Evolutionary conservation across 2,888 invertebrate species (phyloP), one percentile per base, ranked within the genome.

Genomic region (Patella ulyssiponensis): DNA sequence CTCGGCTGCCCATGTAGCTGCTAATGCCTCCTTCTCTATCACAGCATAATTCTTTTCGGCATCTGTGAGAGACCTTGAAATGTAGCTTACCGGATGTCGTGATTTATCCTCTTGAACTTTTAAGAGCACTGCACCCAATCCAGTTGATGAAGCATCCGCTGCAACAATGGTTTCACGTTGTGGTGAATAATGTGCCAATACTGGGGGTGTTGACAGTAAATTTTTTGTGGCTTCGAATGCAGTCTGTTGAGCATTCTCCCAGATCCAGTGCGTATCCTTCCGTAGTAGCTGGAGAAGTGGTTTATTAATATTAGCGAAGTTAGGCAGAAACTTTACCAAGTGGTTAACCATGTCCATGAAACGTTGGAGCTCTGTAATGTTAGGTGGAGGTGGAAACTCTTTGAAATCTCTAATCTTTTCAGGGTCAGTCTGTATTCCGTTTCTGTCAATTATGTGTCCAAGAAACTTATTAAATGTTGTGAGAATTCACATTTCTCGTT

Each of bases 401-500:
- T 70, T 51, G 72, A 79, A 76, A 14, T 80, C 75, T 11, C 53
- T 58, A 56, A 77, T 72, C 54, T 79, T 81, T 9, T 72, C 71
- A 12, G 80, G 79, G 52, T 82, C 81, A 5, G 71, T 75, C 14
- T 27, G 20, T 44, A 84, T 77, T 11, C 79, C 79, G 1, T 78
- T 51, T 20, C 17, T 69, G 44, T 69, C 71, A 15, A 79, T 77
- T 75, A 81, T 76, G 54, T 82, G 81, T 5, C 83, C 82, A 33
- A 83, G 64, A 76, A 79, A 83, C n/a, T 56, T 74, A 23, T 81
- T 69, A 4, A 53, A 53, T 7, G n/a, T 73, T 75, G 71, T 58
- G 77, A 71, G 58, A 85, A 82, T 53, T 76, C 80, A 58, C 82
- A 83, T 73, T 82, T 85, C 33, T 83, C 73, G 58, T 82, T 83